phyloP scores from a whole-genome alignment of 2,113 vertebrate genomes.

The Chascanopsetta lugubris region DNA sequence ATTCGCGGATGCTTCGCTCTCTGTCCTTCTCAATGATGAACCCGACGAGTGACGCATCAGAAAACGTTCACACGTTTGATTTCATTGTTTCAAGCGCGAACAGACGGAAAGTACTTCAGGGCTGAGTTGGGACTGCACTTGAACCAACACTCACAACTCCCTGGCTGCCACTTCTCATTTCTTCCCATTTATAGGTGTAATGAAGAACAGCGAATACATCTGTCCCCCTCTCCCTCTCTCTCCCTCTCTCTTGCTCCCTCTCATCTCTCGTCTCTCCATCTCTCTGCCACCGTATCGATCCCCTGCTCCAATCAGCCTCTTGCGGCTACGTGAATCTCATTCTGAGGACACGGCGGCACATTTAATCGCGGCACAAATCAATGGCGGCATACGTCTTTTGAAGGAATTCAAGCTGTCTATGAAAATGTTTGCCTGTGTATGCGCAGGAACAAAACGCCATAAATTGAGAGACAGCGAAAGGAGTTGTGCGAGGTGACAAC shows the following conservation, averaged over 20 bases:
- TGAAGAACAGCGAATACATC: constrained; percentile 67
- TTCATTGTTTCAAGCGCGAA: constrained; percentile 9
- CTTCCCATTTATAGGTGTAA: constrained; percentile 73
- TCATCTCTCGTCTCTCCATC: constrained; percentile 65
- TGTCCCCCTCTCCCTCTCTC: constrained; percentile 49
- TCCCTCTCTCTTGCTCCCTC: constrained; percentile 24
- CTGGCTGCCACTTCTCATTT: constrained; percentile 65
- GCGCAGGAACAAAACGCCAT: background rate
- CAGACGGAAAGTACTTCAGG: constrained; percentile 4
- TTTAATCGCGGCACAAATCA: constrained; percentile 64
- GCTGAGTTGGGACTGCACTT: constrained; percentile 21
- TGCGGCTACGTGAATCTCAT: constrained; percentile 74
- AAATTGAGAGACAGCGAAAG: constrained; percentile 6
- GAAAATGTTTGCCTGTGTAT: background rate
- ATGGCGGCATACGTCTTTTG: constrained; percentile 50
- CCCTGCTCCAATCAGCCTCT: constrained; percentile 71
- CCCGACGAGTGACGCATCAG: background rate
- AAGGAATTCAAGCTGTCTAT: constrained; percentile 45
- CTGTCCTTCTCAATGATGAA: background rate
- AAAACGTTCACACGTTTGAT: background rate
- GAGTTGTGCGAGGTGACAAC: no score
- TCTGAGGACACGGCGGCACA: constrained; percentile 70
- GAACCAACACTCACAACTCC: constrained; percentile 49
- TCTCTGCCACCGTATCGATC: constrained; percentile 71
- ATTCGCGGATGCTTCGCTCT: constrained; percentile 7